These are phyloP conservation scores for Scytalopus superciliaris DNA, from an alignment of 2,113 vertebrate species.

Conservation along the genomic window DNA sequence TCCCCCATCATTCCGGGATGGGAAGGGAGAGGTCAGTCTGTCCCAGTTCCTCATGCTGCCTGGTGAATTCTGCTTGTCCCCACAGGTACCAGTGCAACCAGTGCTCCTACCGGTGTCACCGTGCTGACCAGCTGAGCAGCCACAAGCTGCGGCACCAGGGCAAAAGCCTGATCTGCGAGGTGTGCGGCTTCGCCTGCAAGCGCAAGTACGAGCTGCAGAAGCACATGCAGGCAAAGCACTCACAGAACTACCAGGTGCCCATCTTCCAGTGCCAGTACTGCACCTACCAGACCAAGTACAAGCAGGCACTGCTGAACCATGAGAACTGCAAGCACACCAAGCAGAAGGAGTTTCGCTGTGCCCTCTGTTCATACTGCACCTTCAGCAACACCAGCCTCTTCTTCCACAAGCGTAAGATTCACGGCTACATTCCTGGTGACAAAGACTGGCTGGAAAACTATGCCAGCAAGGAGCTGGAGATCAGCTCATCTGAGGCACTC, in stretches of 20 bases:
- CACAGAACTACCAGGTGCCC: constrained; percentile 69
- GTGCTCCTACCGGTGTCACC: constrained; percentile 92
- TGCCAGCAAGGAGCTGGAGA: constrained; percentile 82
- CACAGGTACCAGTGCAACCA: constrained; percentile 91
- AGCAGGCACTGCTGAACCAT: constrained; percentile 90
- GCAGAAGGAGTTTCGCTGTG: constrained; percentile 86
- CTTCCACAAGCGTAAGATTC: constrained; percentile 92
- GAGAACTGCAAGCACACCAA: constrained; percentile 97
- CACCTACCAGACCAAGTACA: constrained; percentile 88
- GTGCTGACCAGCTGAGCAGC: constrained; percentile 94
- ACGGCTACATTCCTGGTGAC: constrained; percentile 91
- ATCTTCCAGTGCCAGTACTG: constrained; percentile 90
- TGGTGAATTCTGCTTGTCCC: not conserved
- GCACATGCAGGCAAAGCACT: constrained; percentile 90
- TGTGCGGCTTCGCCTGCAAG: constrained; percentile 94
- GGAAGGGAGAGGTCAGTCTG: not conserved
- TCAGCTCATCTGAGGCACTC: constrained; percentile 38
- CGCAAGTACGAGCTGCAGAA: constrained; percentile 93
- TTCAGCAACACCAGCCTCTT: constrained; percentile 95
- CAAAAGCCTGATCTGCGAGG: constrained; percentile 93
- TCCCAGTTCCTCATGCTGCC: accelerated
- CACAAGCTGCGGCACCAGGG: constrained; percentile 95
- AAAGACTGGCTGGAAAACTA: constrained; percentile 87
- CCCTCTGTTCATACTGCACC: constrained; percentile 88
- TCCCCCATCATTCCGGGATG: accelerated